Percentiles rank a stretch among this genome's conserved stretches.
Conservation (phyloP, 2,113 vertebrate genomes). For the Rallus limicola region DNA sequence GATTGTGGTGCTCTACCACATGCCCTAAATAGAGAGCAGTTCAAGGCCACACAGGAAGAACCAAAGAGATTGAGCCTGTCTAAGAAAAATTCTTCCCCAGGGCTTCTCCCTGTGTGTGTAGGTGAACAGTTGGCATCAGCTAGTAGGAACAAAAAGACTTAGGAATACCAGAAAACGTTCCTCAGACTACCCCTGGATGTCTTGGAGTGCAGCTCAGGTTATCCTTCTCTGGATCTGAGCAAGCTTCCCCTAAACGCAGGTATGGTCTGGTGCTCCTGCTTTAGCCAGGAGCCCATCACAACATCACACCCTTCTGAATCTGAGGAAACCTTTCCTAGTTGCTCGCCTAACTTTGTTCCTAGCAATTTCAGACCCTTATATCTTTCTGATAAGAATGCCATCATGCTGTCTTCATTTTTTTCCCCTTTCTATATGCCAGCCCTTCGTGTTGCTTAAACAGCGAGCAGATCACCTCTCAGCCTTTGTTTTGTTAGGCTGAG, state of each 20-base stretch:
- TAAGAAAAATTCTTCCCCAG: neutral
- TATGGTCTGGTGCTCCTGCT: neutral
- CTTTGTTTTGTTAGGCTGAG: neutral
- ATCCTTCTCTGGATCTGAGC: neutral
- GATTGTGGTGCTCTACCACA: constrained; percentile 47
- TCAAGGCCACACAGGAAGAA: constrained; percentile 63
- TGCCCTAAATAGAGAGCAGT: constrained; percentile 44
- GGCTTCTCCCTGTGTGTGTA: neutral
- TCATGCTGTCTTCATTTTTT: neutral
- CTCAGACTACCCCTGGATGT: neutral
- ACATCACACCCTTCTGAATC: neutral
- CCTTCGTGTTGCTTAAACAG: neutral
- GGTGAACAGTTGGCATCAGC: neutral
- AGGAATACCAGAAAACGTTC: neutral
- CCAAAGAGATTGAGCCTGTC: neutral
- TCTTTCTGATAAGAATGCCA: neutral
- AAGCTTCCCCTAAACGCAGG: neutral
- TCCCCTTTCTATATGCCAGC: neutral
- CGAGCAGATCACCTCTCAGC: neutral
- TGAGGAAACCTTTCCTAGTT: neutral
- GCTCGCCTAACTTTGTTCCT: neutral
- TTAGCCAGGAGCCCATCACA: neutral
- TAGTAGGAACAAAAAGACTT: neutral
- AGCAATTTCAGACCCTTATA: neutral
- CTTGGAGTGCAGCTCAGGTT: neutral